phyloP scores from a whole-genome alignment of 2,797 vertebrate species.

The Manis pentadactyla region DNA sequence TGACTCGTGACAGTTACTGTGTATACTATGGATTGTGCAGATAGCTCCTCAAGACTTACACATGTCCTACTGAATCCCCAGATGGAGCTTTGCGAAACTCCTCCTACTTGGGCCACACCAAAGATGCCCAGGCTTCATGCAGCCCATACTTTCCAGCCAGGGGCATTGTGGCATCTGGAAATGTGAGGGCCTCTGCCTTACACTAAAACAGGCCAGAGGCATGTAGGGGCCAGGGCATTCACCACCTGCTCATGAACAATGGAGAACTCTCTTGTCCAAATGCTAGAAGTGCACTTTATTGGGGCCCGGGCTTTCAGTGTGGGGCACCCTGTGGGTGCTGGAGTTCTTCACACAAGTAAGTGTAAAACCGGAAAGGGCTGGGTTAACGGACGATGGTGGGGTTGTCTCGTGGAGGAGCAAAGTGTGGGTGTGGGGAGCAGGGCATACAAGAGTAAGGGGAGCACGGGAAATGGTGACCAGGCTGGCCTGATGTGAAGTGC shows the following conservation, averaged over 20 bases:
- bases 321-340: not conserved
- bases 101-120: not conserved
- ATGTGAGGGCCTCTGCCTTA: not conserved
- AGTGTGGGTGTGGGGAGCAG: fast-evolving
- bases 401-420: not conserved
- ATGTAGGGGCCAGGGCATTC: not conserved
- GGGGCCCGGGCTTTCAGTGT: fast-evolving
- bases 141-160: not conserved
- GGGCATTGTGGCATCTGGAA: not conserved
- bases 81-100: not conserved
- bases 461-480: not conserved
- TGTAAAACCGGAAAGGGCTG: not conserved
- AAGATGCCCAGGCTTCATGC: not conserved
- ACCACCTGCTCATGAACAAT: not conserved
- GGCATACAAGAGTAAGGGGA: no score
- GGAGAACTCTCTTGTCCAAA: not conserved
- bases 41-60: not conserved
- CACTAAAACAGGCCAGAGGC: not conserved
- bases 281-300: not conserved
- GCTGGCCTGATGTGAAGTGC: not conserved
- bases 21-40: not conserved
- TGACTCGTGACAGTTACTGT: not conserved
- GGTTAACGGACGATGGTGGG: not conserved
- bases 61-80: not conserved
- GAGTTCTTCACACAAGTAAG: not conserved